These are phyloP conservation scores for Lophius americanus DNA, from an alignment of 2,797 vertebrate genomes.

Conservation along the genomic window DNA sequence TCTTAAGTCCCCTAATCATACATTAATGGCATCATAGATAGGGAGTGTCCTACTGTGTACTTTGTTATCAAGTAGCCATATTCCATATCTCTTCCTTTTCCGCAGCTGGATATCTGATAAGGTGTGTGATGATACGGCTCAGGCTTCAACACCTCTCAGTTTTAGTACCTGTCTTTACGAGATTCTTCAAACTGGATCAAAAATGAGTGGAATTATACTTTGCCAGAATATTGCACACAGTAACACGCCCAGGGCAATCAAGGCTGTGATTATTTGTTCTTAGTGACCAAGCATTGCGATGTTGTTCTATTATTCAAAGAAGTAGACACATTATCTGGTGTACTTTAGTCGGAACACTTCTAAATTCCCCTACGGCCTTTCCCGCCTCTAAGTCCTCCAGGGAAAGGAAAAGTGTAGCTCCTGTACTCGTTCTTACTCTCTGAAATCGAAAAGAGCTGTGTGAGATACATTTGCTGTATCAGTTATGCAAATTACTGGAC, in stretches of 20 bases:
- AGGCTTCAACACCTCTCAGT: conserved; percentile 30
- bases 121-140: conserved; percentile 34
- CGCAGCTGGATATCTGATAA: conserved; percentile 62
- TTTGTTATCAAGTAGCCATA: conserved; percentile 73
- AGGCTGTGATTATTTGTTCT: conserved; percentile 32
- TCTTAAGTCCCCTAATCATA: conserved; percentile 82
- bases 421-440: conserved; percentile 31
- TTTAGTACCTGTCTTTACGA: conserved; percentile 51
- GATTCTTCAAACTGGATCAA: conserved; percentile 49
- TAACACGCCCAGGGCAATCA: conserved; percentile 11
- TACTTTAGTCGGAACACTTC: conserved; percentile 44
- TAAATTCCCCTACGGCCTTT: conserved; percentile 56
- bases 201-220: conserved; percentile 48
- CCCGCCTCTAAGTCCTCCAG: conserved; percentile 42
- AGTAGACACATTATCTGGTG: conserved; percentile 47
- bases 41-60: conserved; percentile 63
- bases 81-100: conserved; percentile 59
- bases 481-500: conserved; percentile 58
- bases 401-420: conserved; percentile 50
- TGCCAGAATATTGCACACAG: conserved; percentile 10
- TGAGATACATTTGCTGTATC: conserved; percentile 50
- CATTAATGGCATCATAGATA: conserved; percentile 80
- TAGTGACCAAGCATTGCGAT: conserved; percentile 25
- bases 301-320: conserved; percentile 52
- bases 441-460: conserved; percentile 51